Percentiles rank a stretch among this genome's conserved stretches.
Evolutionary conservation across 2,888 invertebrate species (phyloP).

Genomic region (Nyleta sp.): DNA sequence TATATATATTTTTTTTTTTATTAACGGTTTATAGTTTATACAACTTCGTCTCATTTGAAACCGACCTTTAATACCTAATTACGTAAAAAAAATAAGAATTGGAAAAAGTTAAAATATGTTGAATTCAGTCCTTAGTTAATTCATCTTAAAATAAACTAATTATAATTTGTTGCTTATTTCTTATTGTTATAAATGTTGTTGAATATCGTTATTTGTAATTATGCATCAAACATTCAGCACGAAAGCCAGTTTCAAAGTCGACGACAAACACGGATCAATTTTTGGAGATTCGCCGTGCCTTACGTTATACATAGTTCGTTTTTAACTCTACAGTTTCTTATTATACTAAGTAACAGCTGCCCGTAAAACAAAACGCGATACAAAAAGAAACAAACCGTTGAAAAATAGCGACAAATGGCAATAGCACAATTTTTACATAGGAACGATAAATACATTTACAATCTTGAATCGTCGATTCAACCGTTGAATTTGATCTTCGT

Average conservation of each 20-base stretch:
- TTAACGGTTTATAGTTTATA: constrained; percentile 15
- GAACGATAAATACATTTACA: constrained; percentile 44
- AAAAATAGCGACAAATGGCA: constrained; percentile 29
- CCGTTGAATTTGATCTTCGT: neutral
- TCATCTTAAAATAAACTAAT: too few species aligned
- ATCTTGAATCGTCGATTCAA: constrained; percentile 20
- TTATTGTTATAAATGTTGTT: too few species aligned
- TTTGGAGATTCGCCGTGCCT: constrained; percentile 13
- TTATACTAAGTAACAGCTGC: constrained; percentile 35
- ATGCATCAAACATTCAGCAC: too few species aligned
- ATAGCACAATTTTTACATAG: constrained; percentile 36
- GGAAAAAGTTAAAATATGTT: too few species aligned
- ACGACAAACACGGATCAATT: constrained; percentile 6
- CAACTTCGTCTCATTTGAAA: constrained; percentile 2
- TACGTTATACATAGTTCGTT: constrained; percentile 16
- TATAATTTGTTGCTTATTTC: too few species aligned
- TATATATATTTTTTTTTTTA: too few species aligned
- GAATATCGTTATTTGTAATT: too few species aligned
- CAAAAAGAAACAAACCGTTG: constrained; percentile 13
- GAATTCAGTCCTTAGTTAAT: too few species aligned
- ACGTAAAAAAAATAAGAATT: constrained; percentile 3
- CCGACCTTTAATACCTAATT: neutral
- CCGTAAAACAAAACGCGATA: constrained; percentile 19
- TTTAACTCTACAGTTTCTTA: constrained; percentile 19
- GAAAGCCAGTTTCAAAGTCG: constrained; percentile 14